Base-by-base conservation (phyloP, 2,797 vertebrate genomes). In the Girardinus metallicus region DNA sequence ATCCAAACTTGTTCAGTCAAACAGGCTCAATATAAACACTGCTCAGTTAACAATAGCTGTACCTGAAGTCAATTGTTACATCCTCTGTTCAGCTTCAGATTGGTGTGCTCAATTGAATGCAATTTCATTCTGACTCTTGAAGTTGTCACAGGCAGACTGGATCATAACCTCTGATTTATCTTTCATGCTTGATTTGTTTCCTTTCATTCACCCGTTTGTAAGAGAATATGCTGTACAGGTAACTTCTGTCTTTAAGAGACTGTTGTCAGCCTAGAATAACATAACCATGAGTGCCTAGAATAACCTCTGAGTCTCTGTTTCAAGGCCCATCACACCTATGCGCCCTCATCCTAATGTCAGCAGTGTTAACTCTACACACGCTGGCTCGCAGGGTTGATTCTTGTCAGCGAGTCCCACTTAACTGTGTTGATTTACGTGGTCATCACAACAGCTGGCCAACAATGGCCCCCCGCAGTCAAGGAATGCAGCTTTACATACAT, bases 381-480 rank as follows among this genome's bases (percentile, higher is more conserved):
- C 79, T 72, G 86, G 81, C 90, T 85, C 75, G 15, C 34, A 73
- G 81, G 91, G 87, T 91, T 76, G 78, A 91, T 92, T 91, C 84
- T 87, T 92, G 93, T 92, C 86, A 87, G 79, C 72, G 88, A 83
- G 83, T 85, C 80, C 79, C 84, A 82, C 82, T 91, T 93, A 90
- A 90, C 85, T 60, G 85, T 86, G 81, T 62, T 93, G 91, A 94
- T 95, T 94, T 94, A 93, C 86, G 89, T 87, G 87, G 88, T 81
- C 83, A 90, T 91, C 84, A 62, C 84, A 91, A 87, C 85, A 71
- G 75, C 88, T 77, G 79, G 85, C 86, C 85, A 77, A 68, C 80
- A 77, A 82, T 85, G n/a, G 83, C 86, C 90, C 88, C 89, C 83
- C 78, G 53, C 29, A 78, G 80, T 86, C 26, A 34, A 83, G 83